Base-by-base conservation (phyloP, 1,140 invertebrate genomes). In the Druon quercuslanigerum region DNA sequence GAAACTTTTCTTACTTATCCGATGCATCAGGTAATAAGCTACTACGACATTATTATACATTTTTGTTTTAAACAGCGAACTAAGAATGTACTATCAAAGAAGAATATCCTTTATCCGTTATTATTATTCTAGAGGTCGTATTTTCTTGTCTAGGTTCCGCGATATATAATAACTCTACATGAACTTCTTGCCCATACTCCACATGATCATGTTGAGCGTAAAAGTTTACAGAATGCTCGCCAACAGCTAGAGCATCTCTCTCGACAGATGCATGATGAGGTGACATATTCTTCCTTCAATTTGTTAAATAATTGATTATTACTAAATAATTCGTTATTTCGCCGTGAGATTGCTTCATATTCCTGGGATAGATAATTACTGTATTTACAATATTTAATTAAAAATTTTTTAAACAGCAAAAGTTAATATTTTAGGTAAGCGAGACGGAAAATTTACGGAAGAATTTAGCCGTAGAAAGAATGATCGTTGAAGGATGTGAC, bases 401-500 rank as follows among this genome's bases (percentile, higher is more conserved):
- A 74, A 13, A 40, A 50, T 14, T 33, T 71, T 75, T 66, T 16
- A 16, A 19, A 33, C 8, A 40, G 19, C 14, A 0, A 12, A 50
- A 66, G 79, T 71, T 66, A 66, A 60, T 52, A 73, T 88, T 91
- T 70, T 82, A 96, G 95, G 97, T 98, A 7, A 98, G 96, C 85
- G 97, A 98, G 89, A 99, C 97, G 0, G 97, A 98, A 91, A 98
- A 98, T 91, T 93, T 98, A 57, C 91, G 97, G 17, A 98, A 98
- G 88, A 98, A 98, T 88, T 91, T 99, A 79, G 96, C 97, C 0
- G 96, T 98, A 17, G 97, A 99, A 91, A 92, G 97, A 75, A 98
- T 98, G 96, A 98, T 99, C 71, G 95, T 98, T 0, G 97, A 98
- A 90, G 97, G 97, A 5, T 99, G 97, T 91, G 97, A 98, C 89